Evolutionary conservation across 2,113 vertebrate species (phyloP), one percentile per base, ranked within the genome.

Genomic region (Peromyscus californicus): DNA sequence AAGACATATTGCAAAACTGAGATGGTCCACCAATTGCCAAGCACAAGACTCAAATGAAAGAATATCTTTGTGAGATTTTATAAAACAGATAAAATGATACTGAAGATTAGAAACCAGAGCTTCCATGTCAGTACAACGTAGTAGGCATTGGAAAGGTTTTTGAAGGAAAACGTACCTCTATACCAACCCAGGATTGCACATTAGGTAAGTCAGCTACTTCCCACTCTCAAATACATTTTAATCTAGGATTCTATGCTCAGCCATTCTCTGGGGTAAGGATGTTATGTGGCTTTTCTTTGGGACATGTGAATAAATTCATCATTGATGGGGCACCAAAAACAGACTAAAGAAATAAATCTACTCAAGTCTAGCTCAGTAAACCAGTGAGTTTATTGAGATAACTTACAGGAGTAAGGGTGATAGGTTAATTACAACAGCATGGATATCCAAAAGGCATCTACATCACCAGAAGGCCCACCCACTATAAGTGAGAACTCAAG

Each of bases 31-130:
- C 10, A 80, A 0, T n/a, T 83, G 54, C 22, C 65, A 74, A 87
- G 57, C 74, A 80, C 19, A 87, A 19, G 63, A 45, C 24, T n/a
- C n/a, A 91, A 12, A 45, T 39, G 31, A 70, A 89, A 36, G 51
- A 54, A 54, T 61, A 33, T n/a, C 45, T 48, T 65, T 90, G 57
- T 93, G 33, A 96, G 80, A 75, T 82, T 91, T 94, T 19, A 39
- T 92, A 92, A 63, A 79, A 48, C 33, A 72, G n/a, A 72, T 13
- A 42, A 93, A 67, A 86, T 91, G n/a, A 91, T 96, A 10, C 21
- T 36, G 33, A 82, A 19, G n/a, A 91, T 91, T 45, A 57, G 39
- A 90, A 79, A 80, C 78, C 29, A 93, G 54, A 65, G 22, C 21
- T 31, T 36, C 36, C 89, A 8, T 36, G 21, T 72, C 63, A 90